phyloP scores from a whole-genome alignment of 1,140 invertebrate species.

The Drosophila lacteicornis region DNA sequence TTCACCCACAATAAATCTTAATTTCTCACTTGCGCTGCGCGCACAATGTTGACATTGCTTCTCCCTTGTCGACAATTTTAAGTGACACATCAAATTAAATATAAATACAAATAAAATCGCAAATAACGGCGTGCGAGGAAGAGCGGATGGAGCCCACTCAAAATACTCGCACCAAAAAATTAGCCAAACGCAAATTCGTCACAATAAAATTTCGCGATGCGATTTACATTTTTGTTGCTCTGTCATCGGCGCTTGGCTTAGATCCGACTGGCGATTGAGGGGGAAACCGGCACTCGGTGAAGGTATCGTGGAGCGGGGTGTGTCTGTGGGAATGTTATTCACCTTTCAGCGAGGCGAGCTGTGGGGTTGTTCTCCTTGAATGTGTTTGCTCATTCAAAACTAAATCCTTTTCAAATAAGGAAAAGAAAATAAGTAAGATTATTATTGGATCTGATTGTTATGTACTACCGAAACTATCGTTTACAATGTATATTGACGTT shows the following conservation, averaged over 20 bases:
- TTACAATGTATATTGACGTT: too few species aligned
- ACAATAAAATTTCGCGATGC: slow-evolving; percentile 42
- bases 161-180: slow-evolving; percentile 38
- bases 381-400: slow-evolving; percentile 9
- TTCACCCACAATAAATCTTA: slow-evolving; percentile 78
- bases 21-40: slow-evolving; percentile 42
- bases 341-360: slow-evolving; percentile 18
- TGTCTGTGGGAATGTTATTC: slow-evolving; percentile 49
- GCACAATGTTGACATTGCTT: slow-evolving; percentile 29
- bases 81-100: slow-evolving; percentile 81
- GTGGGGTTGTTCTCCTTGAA: slow-evolving; percentile 9
- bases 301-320: neutral
- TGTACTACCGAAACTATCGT: too few species aligned
- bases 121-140: slow-evolving; percentile 30
- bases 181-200: slow-evolving; percentile 54
- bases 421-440: slow-evolving; percentile 1
- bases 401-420: slow-evolving; percentile 1
- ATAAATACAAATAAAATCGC: slow-evolving; percentile 66
- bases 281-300: neutral
- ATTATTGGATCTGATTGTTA: too few species aligned
- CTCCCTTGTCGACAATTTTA: slow-evolving; percentile 57
- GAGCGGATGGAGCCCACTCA: slow-evolving; percentile 6
- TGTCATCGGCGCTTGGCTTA: slow-evolving; percentile 7
- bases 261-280: neutral
- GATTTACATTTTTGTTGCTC: slow-evolving; percentile 16